Evolutionary conservation across 2,888 invertebrate genomes (phyloP).

Genomic region (Heliconius cydno): DNA sequence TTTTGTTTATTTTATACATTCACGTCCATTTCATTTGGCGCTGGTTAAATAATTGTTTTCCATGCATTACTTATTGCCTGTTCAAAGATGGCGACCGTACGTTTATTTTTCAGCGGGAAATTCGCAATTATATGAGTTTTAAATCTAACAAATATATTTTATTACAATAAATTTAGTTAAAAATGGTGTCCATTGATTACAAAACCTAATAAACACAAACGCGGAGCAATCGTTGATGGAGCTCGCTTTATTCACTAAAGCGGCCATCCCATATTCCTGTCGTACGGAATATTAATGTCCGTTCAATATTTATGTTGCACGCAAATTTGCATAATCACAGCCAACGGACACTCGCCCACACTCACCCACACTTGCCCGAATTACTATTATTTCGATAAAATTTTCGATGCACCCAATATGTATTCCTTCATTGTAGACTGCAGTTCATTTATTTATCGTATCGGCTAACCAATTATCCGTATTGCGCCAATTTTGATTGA

Average conservation of each 20-base stretch:
- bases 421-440: slow-evolving; percentile 52
- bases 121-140: not conserved
- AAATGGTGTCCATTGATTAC: slow-evolving; percentile 36
- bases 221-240: slow-evolving; percentile 53
- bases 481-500: slow-evolving; percentile 47
- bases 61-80: not conserved
- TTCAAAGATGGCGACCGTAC: not conserved
- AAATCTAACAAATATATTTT: slow-evolving; percentile 10
- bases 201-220: slow-evolving; percentile 52
- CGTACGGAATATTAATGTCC: slow-evolving; percentile 81
- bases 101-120: not conserved
- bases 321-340: slow-evolving; percentile 82
- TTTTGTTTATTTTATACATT: slow-evolving; percentile 16
- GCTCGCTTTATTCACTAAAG: slow-evolving; percentile 64
- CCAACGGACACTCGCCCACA: slow-evolving; percentile 70
- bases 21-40: slow-evolving; percentile 7
- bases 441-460: slow-evolving; percentile 50
- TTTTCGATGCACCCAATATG: slow-evolving; percentile 62
- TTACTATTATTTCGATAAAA: slow-evolving; percentile 78
- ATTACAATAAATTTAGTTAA: not conserved
- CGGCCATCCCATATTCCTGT: slow-evolving; percentile 79
- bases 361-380: slow-evolving; percentile 61
- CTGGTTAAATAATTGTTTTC: slow-evolving; percentile 6
- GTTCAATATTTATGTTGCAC: slow-evolving; percentile 82
- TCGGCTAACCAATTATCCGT: slow-evolving; percentile 49